These are phyloP conservation scores for Apamea crenata DNA, from an alignment of 2,888 invertebrate species.

Conservation along the genomic window DNA sequence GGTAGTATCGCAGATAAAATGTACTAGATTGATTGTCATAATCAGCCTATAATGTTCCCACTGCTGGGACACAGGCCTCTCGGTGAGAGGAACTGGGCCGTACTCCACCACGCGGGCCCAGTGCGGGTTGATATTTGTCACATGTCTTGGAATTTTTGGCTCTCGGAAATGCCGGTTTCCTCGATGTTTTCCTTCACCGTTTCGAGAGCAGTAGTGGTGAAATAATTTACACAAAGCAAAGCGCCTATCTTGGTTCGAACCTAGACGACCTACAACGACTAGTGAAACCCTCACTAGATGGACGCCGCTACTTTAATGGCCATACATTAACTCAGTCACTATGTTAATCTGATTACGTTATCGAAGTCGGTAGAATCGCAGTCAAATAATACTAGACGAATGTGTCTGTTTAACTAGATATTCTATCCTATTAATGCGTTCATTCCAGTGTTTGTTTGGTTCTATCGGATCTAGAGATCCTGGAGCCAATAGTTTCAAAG, in stretches of 20 bases:
- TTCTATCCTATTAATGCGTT: slow-evolving; percentile 3
- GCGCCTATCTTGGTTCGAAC: too few species aligned
- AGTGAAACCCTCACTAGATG: slow-evolving; percentile 3
- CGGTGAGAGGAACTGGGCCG: too few species aligned
- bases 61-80: too few species aligned
- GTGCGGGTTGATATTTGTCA: too few species aligned
- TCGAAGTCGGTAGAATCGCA: slow-evolving; percentile 55
- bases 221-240: too few species aligned
- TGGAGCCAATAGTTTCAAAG: neutral
- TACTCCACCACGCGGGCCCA: too few species aligned
- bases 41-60: too few species aligned
- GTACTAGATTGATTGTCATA: slow-evolving; percentile 42
- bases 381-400: slow-evolving; percentile 57
- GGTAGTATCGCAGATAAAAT: slow-evolving; percentile 34
- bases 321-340: slow-evolving; percentile 60
- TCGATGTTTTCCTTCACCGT: too few species aligned
- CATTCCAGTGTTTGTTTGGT: neutral
- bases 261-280: neutral
- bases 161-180: too few species aligned
- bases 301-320: slow-evolving; percentile 54
- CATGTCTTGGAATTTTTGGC: too few species aligned
- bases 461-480: neutral
- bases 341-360: slow-evolving; percentile 71
- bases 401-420: slow-evolving; percentile 17
- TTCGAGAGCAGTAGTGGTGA: too few species aligned